Conservation (phyloP, 1,140 invertebrate species). For the Eumaeus atala region DNA sequence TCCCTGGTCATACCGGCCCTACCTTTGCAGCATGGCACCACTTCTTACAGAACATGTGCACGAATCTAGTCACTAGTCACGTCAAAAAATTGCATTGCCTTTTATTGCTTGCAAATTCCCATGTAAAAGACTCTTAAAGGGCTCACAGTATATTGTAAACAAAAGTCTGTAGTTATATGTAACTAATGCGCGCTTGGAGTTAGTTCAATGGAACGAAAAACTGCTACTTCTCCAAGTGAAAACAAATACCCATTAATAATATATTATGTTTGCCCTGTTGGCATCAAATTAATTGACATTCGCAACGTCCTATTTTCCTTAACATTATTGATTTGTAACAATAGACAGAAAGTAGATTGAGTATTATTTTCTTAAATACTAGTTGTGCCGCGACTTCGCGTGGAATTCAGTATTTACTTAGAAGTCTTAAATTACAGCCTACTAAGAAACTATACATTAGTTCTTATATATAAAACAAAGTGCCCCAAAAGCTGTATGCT, state of each 20-base stretch:
- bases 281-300: constrained; percentile 8
- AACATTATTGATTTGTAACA: not conserved
- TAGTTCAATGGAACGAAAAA: constrained; percentile 6
- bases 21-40: too few species aligned
- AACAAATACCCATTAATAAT: constrained; percentile 9
- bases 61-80: too few species aligned
- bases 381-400: too few species aligned
- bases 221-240: not conserved
- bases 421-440: too few species aligned
- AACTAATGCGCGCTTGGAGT: not conserved
- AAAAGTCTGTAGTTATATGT: constrained; percentile 7
- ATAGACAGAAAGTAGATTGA: too few species aligned
- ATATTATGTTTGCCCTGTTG: constrained; percentile 8
- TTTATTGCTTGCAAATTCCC: constrained; percentile 1
- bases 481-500: too few species aligned
- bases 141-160: constrained; percentile 2
- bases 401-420: too few species aligned
- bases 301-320: not conserved
- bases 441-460: too few species aligned
- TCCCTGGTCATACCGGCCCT: too few species aligned
- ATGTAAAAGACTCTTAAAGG: not conserved
- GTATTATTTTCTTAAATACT: too few species aligned
- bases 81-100: not conserved
- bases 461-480: too few species aligned
- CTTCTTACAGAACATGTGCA: too few species aligned